Base-by-base conservation (phyloP, 2,797 vertebrate genomes). In the Perodicticus potto region DNA sequence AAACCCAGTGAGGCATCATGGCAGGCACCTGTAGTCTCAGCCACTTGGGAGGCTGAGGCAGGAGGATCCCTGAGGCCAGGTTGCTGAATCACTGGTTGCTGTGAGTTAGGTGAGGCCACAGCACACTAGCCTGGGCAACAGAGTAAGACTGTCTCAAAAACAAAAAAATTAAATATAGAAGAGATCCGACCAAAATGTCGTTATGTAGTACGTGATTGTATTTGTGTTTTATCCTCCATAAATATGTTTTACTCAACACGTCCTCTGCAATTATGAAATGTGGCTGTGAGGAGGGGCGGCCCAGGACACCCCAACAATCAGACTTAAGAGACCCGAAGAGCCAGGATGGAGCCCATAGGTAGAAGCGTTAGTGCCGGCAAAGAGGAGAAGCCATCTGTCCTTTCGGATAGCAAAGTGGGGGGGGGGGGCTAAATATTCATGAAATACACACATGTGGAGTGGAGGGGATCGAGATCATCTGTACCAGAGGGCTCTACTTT, bases 151-250 rank as follows among this genome's bases (percentile, higher is more conserved):
- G 49, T 16, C 49, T 53, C 49, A 53, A 16, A 53, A 53, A 53
- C 49, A 53, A 53, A 53, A 53, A 53, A 53, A 17, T 53, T 53
- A 53, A 57, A 57, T 23, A 57, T 5, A 78, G 76, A 57, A 57
- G 57, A 78, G 22, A 13, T 57, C 57, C 34, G 76, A 34, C 13
- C 76, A 57, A 34, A 78, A 78, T 12, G 2, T 57, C 7, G 6
- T 9, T 16, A 55, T 0, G n/a, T 25, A n/a, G n/a, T 20, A 16
- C n/a, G 1, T 57, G 53, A 78, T n/a, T 25, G 2, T 61, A 5
- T 78, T 87, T 92, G 55, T 69, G 19, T 12, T 59, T 93, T 78
- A 55, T 37, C 57, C 29, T 37, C 25, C 69, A 37, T 29, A 4
- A 77, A 53, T 70, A 9, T 78, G 34, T 73, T 94, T 82, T 40